Base-by-base conservation (phyloP, 2,888 invertebrate species). In the Caradrina clavipalpis region DNA sequence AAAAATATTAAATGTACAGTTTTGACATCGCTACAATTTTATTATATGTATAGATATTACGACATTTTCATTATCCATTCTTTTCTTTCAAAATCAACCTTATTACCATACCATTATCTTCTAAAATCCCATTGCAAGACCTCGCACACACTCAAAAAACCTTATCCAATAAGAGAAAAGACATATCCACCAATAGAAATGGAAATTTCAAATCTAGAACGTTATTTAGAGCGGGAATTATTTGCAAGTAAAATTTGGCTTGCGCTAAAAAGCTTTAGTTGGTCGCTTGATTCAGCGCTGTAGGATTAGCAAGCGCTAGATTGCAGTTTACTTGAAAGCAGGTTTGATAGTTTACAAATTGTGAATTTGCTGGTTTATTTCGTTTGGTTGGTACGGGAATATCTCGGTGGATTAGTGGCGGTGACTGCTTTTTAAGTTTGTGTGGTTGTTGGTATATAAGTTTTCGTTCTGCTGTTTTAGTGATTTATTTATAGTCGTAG, bases 161-260 rank as follows among this genome's bases (percentile, higher is more conserved):
- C 68, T 54, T 60, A 50, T n/a, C 56, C 60, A 56, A 59, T 49
- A 69, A 63, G 42, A 65, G 59, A 76, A 76, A 66, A 65, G 59
- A 69, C 50, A 39, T n/a, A 64, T 69, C 35, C 26, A 53, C 49
- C 62, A 65, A 78, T 70, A 70, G 68, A 72, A 72, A 78, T 73
- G 63, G 60, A 69, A 64, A 76, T 77, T 64, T 47, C 70, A 35
- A 62, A 73, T 56, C 50, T 35, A 73, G 61, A 31, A 58, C 54
- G 73, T 70, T 73, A 80, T 80, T 71, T 74, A 69, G 60, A 71
- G 49, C 63, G 62, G 17, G 65, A 71, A 61, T 69, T 80, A 79
- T 79, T 80, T 80, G 81, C 81, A 80, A 80, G 79, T 68, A 51
- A 80, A 80, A 80, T 80, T 70, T 66, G 26, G 53, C 55, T 58